Evolutionary conservation across 2,797 vertebrate genomes (phyloP).

Genomic region (Thaleichthys pacificus): DNA sequence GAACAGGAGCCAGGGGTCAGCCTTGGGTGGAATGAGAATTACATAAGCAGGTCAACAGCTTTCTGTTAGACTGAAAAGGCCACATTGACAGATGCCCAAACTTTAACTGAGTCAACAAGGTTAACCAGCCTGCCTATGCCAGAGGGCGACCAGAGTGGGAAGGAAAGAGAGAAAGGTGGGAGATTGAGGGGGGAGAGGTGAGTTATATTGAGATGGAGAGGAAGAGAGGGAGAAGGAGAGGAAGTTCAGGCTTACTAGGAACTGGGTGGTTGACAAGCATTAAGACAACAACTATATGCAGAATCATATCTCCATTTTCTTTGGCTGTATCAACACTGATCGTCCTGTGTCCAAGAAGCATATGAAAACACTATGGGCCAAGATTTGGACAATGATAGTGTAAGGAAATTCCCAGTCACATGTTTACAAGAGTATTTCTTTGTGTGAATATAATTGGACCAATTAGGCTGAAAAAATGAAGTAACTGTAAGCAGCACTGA

Average conservation of each 20-base stretch:
- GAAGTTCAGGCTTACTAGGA: background rate
- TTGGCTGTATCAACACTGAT: background rate
- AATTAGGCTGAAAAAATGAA: too few relatives aligned
- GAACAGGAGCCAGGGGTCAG: conserved; percentile 8
- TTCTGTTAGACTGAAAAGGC: background rate
- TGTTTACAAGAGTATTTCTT: too few relatives aligned
- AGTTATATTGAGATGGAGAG: conserved; percentile 20
- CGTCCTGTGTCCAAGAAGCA: background rate
- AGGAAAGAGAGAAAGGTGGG: background rate
- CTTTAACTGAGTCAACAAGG: background rate
- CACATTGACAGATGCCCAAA: background rate
- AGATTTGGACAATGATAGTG: too few relatives aligned
- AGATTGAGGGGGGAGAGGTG: background rate
- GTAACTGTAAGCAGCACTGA: too few relatives aligned
- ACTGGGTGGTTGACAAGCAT: too few relatives aligned
- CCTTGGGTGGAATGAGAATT: background rate
- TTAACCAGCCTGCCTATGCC: background rate
- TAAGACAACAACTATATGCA: too few relatives aligned
- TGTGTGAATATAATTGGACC: too few relatives aligned
- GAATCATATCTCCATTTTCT: background rate
- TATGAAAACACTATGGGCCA: background rate
- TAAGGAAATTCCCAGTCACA: too few relatives aligned
- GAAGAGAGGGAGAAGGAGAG: conserved; percentile 16
- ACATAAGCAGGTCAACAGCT: background rate
- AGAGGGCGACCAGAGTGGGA: background rate